Percentiles rank a stretch among this genome's conserved stretches.
Conservation (phyloP, 2,113 vertebrate species). For the Limanda limanda region DNA sequence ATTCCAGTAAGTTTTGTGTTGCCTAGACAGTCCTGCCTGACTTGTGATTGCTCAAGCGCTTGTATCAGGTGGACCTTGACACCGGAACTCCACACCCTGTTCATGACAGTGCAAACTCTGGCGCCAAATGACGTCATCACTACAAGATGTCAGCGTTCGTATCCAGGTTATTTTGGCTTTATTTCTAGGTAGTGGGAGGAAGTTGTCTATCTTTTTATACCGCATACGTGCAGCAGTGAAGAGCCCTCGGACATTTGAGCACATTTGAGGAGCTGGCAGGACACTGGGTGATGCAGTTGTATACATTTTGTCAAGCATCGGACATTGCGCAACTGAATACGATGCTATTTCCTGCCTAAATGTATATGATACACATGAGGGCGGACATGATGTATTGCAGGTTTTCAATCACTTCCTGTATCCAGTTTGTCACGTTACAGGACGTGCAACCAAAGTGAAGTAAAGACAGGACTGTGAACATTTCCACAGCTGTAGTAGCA, state of each 20-base stretch:
- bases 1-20: too few species aligned
- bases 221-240: not conserved
- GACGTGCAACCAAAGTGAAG: not conserved
- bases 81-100: too few species aligned
- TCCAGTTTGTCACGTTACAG: not conserved
- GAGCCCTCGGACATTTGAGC: too few species aligned
- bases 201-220: not conserved
- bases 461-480: not conserved
- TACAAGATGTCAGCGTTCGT: too few species aligned
- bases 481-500: slow-evolving; percentile 22
- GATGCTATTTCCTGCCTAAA: not conserved
- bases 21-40: too few species aligned
- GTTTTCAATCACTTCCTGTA: not conserved
- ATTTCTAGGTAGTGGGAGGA: too few species aligned
- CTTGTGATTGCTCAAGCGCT: too few species aligned
- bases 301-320: not conserved
- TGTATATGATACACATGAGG: not conserved
- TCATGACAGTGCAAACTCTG: too few species aligned
- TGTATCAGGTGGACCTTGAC: too few species aligned
- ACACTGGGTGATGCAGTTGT: not conserved
- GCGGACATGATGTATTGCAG: not conserved
- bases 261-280: not conserved
- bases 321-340: not conserved
- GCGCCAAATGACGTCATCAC: too few species aligned
- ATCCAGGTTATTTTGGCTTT: too few species aligned